Base-by-base conservation (phyloP, 2,888 invertebrate genomes). In the Timema cristinae region DNA sequence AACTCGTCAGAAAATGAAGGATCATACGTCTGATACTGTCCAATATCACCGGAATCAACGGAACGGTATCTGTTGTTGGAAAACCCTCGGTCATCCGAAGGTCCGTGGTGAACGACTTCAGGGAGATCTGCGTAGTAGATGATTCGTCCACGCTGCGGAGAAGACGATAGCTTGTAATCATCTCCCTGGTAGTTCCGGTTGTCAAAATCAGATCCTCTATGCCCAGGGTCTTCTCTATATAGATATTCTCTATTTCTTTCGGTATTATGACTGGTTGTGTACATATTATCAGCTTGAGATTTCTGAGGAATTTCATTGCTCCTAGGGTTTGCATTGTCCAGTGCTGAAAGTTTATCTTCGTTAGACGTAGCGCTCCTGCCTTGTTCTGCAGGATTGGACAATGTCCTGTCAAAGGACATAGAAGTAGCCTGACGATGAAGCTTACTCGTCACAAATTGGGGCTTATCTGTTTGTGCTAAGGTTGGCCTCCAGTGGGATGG, bases 51-150 rank as follows among this genome's bases (percentile, higher is more conserved):
- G 32, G 32, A 32, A 32, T 32, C 32, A 32, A 32, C 4, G 54
- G 54, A 52, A 11, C 49, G 54, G 67, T 67, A 56, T 48, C 66
- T 49, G 63, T 56, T 56, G 50, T 59, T 56, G 47, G 47, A 49
- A 11, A 66, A 69, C 15, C 9, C 61, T n/a, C 10, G 49, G 32
- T 69, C 63, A 5, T 50, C 59, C 47, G 68, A 56, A n/a, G 63
- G 63, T 9, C 71, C 67, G 63, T 52, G 49, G n/a, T 51, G 69
- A 47, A 67, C 54, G 15, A 70, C 67, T 50, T 75, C 75, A 6
- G 75, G 75, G 11, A 76, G 73, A 50, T 72, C 68, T 8, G 75
- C 76, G 68, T 76, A 76, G 73, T 76, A 76, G 59, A 76, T 72
- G 49, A 76, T 74, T 48, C 76, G 67, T 1, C 73, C 51, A 6